Percentiles rank a stretch among this genome's conserved stretches.
phyloP scores from a whole-genome alignment of 2,113 vertebrate species.

The Channa maculata region DNA sequence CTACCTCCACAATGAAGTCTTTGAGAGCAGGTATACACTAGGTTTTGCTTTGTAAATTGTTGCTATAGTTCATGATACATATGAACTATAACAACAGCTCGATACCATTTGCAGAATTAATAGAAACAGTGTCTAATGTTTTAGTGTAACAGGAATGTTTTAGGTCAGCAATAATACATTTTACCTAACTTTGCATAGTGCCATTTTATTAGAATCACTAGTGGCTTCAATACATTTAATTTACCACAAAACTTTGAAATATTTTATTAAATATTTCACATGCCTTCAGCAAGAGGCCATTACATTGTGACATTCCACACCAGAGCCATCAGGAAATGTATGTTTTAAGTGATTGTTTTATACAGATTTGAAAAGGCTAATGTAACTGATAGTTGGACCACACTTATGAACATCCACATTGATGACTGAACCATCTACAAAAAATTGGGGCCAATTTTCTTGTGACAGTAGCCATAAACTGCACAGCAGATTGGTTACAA shows the following conservation, averaged over 20 bases:
- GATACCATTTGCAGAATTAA: not conserved
- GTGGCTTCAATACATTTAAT: too few species aligned
- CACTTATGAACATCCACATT: too few species aligned
- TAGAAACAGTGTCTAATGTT: not conserved
- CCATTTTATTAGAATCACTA: not conserved
- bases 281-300: not conserved
- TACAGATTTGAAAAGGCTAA: not conserved
- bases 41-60: not conserved
- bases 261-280: not conserved
- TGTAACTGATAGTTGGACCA: not conserved
- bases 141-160: not conserved
- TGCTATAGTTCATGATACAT: not conserved
- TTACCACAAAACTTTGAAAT: not conserved
- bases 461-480: not conserved
- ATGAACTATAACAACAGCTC: not conserved
- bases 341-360: too few species aligned
- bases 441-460: not conserved
- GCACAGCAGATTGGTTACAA: not conserved
- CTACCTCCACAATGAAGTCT: conserved; percentile 96
- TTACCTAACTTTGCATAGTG: not conserved
- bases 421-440: not conserved
- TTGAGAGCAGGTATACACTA: conserved; percentile 88
- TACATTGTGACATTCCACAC: not conserved
- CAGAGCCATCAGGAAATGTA: too few species aligned
- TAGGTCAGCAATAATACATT: not conserved